phyloP scores from a whole-genome alignment of 2,888 invertebrate genomes.

The Mongoloraphidia duomilia region DNA sequence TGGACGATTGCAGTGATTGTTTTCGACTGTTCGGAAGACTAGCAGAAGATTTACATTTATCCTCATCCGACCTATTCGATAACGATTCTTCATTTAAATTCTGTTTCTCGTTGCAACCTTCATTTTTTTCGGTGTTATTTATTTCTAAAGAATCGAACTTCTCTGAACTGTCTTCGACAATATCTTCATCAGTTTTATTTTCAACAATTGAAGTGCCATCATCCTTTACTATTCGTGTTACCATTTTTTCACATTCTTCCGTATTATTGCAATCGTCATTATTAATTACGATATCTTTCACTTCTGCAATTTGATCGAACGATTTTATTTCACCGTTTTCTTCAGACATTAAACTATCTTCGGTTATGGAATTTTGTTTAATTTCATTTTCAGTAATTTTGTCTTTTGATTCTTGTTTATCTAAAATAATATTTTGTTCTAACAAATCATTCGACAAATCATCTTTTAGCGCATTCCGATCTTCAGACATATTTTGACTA shows the following conservation, averaged over 20 bases:
- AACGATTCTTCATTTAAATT: slow-evolving; percentile 7
- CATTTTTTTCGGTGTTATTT: background rate
- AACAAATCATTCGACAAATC: background rate
- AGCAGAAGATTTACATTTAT: background rate
- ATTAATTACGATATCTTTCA: too few species aligned
- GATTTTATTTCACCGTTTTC: too few species aligned
- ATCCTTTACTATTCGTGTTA: too few species aligned
- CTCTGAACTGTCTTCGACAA: slow-evolving; percentile 17
- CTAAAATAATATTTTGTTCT: too few species aligned
- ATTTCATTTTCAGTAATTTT: too few species aligned
- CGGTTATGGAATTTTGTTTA: too few species aligned
- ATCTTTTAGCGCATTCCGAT: background rate
- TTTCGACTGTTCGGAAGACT: background rate
- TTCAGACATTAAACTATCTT: too few species aligned
- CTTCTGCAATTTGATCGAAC: too few species aligned
- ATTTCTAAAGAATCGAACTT: slow-evolving; percentile 3
- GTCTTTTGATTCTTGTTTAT: too few species aligned
- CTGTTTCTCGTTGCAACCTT: background rate
- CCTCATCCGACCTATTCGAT: background rate
- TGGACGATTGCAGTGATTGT: background rate
- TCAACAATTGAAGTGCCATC: too few species aligned
- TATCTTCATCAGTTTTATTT: slow-evolving; percentile 8
- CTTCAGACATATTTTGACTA: background rate
- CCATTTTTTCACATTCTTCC: too few species aligned
- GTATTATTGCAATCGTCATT: too few species aligned